A percentile compares a stretch with the other conserved stretches of the same genome.
Evolutionary conservation across 30 jellyfish, hydroid and myxozoan genomes (phyloP).

Genomic region (Rhopilema esculentum): DNA sequence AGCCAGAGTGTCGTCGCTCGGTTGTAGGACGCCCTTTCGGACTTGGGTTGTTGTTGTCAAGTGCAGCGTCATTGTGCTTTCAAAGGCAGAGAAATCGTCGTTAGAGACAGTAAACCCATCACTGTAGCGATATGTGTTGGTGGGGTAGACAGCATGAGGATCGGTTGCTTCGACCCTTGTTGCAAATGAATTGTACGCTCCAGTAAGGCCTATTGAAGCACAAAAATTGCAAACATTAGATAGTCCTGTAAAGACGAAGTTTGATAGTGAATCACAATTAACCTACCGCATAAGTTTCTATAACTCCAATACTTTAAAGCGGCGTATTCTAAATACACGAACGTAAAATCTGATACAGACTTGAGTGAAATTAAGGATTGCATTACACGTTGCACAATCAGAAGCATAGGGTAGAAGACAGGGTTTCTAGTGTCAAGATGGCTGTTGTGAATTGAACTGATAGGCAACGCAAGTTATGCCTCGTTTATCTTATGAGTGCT

Average conservation of each 20-base stretch:
- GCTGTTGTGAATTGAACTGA: background rate
- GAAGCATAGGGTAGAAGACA: background rate
- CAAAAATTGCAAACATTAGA: background rate
- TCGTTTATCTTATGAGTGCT: too few relatives aligned
- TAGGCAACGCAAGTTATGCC: too few relatives aligned
- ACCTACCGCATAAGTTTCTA: too few relatives aligned
- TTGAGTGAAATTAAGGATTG: too few relatives aligned
- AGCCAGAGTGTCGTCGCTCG: constrained; percentile 19
- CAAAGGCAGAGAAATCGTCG: constrained; percentile 48
- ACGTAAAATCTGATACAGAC: too few relatives aligned
- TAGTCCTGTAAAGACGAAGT: too few relatives aligned
- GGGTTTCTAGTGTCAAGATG: background rate
- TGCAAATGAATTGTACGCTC: constrained; percentile 27
- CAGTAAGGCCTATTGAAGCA: constrained; percentile 9
- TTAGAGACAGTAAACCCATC: constrained; percentile 60
- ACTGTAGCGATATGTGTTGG: constrained; percentile 65
- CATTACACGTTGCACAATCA: too few relatives aligned
- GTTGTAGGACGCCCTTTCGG: constrained; percentile 50
- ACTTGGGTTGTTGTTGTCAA: constrained; percentile 54
- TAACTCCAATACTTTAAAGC: too few relatives aligned
- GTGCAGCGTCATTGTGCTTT: constrained; percentile 48
- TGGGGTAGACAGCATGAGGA: constrained; percentile 71
- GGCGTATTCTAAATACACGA: too few relatives aligned
- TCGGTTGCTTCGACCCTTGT: constrained; percentile 29
- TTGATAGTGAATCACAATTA: too few relatives aligned